A percentile compares a stretch with the other conserved stretches of the same genome.
phyloP scores from a whole-genome alignment of 2,113 vertebrate genomes.

The Lepisosteus oculatus region DNA sequence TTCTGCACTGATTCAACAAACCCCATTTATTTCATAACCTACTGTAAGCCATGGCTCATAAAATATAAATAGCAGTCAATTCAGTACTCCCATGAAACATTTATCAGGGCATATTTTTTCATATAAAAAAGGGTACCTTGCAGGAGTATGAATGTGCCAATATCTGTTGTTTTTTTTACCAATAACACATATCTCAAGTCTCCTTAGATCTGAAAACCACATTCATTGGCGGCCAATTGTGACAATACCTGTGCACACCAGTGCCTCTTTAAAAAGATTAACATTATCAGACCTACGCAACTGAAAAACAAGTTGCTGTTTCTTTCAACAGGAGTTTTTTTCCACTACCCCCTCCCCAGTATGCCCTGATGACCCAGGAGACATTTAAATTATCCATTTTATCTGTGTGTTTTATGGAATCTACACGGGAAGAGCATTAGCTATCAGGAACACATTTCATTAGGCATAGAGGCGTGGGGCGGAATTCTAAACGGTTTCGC shows the following conservation, averaged over 20 bases:
- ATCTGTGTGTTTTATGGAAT: slow-evolving; percentile 7
- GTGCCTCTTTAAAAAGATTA: not conserved
- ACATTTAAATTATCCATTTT: slow-evolving; percentile 11
- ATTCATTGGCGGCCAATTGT: not conserved
- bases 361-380: not conserved
- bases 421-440: not conserved
- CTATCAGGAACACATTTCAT: slow-evolving; percentile 1
- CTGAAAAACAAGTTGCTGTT: not conserved
- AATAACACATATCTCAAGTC: too few relatives aligned
- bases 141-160: slow-evolving; percentile 15
- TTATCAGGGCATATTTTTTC: slow-evolving; percentile 15
- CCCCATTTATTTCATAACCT: slow-evolving; percentile 31
- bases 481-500: not conserved
- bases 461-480: not conserved
- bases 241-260: not conserved
- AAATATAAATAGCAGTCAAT: slow-evolving; percentile 36
- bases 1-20: slow-evolving; percentile 28
- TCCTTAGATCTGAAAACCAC: not conserved
- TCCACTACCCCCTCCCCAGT: not conserved
- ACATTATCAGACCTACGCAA: not conserved
- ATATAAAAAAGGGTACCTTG: slow-evolving; percentile 17
- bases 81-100: slow-evolving; percentile 23
- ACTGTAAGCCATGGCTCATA: slow-evolving; percentile 25
- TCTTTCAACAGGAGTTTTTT: not conserved
- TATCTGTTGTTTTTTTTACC: too few relatives aligned